phyloP scores from a whole-genome alignment of 2,888 invertebrate species.

The Melieria crassipennis region DNA sequence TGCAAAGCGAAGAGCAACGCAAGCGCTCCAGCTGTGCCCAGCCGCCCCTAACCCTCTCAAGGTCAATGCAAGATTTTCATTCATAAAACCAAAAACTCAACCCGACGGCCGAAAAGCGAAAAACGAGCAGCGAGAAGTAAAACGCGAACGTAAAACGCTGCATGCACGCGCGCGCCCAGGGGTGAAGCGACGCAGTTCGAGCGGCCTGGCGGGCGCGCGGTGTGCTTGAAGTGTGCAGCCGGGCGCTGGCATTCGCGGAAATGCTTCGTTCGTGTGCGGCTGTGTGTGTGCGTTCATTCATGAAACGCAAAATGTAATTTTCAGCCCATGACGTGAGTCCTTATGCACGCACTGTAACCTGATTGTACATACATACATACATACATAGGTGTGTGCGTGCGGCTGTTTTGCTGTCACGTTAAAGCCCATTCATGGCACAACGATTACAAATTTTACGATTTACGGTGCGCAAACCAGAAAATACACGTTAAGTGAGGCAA shows the following conservation, averaged over 20 bases:
- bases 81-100: conserved; percentile 50
- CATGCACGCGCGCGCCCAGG: background rate
- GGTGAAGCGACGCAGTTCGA: too few species aligned
- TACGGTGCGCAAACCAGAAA: too few species aligned
- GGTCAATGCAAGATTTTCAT: conserved; percentile 48
- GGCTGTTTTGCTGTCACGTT: background rate
- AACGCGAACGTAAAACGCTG: conserved; percentile 1
- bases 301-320: too few species aligned
- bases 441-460: too few species aligned
- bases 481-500: too few species aligned
- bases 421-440: too few species aligned
- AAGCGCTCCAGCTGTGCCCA: conserved; percentile 8
- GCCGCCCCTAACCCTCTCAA: conserved; percentile 34
- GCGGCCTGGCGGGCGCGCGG: too few species aligned
- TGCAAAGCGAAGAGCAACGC: conserved; percentile 19
- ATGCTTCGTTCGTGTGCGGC: too few species aligned
- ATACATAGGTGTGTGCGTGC: background rate
- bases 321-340: background rate
- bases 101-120: background rate
- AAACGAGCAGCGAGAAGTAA: background rate
- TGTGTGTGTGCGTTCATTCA: too few species aligned
- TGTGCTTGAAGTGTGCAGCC: too few species aligned
- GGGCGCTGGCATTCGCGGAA: too few species aligned
- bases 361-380: background rate
- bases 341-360: background rate